Evolutionary conservation across 2,888 invertebrate genomes (phyloP).

Genomic region (Mystacides longicornis): DNA sequence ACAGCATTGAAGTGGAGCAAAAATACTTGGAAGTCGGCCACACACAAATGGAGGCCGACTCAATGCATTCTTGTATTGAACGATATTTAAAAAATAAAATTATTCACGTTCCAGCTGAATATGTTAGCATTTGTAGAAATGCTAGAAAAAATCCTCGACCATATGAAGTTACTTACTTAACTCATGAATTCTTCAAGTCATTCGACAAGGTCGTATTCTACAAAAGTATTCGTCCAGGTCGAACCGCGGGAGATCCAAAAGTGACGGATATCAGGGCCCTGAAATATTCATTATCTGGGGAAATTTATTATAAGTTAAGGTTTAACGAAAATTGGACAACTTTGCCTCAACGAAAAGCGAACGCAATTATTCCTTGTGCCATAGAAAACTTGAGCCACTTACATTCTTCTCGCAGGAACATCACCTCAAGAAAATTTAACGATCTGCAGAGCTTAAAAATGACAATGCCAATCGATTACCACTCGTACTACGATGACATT

Average conservation of each 20-base stretch:
- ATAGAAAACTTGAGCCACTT: not conserved
- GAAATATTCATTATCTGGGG: constrained; percentile 16
- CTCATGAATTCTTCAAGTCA: constrained; percentile 18
- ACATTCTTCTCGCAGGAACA: not conserved
- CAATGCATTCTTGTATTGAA: constrained; percentile 8
- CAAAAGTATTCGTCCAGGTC: constrained; percentile 21
- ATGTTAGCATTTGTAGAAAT: constrained; percentile 18
- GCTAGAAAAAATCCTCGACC: constrained; percentile 20
- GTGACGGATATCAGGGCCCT: constrained; percentile 20
- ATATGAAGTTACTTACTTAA: constrained; percentile 23
- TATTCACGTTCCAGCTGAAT: constrained; percentile 18
- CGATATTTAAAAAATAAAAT: not conserved
- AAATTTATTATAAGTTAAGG: constrained; percentile 17
- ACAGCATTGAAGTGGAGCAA: constrained; percentile 12
- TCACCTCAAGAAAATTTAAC: not conserved
- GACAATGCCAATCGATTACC: not conserved
- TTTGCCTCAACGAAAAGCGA: constrained; percentile 21
- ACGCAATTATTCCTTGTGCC: not conserved
- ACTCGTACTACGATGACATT: not conserved
- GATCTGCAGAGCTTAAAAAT: constrained; percentile 1
- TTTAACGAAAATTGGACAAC: constrained; percentile 17
- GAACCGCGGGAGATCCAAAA: constrained; percentile 18
- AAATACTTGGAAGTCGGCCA: constrained; percentile 18
- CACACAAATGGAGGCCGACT: constrained; percentile 14
- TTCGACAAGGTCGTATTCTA: constrained; percentile 10